Evolutionary conservation across 2,888 invertebrate genomes (phyloP).

Genomic region (Himalopsyche kuldschensis): DNA sequence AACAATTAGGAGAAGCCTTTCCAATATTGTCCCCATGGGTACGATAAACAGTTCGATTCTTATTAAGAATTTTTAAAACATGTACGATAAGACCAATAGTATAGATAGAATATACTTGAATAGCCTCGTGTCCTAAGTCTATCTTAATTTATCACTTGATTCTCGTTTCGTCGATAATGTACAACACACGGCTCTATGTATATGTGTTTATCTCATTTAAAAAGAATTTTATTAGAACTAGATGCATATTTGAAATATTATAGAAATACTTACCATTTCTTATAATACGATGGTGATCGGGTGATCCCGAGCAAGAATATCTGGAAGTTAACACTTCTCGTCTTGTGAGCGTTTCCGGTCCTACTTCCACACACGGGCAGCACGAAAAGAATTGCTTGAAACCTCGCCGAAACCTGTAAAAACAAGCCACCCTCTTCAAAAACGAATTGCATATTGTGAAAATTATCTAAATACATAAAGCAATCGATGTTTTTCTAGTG

Average conservation of each 20-base stretch:
- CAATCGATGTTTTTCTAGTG: too few species aligned
- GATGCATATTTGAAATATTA: not conserved
- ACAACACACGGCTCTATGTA: not conserved
- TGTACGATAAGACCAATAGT: too few species aligned
- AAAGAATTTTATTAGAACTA: too few species aligned
- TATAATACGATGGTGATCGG: slow-evolving; percentile 70
- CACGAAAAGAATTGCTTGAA: slow-evolving; percentile 92
- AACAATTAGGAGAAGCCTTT: too few species aligned
- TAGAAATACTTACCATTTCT: slow-evolving; percentile 62
- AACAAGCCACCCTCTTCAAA: not conserved
- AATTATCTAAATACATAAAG: too few species aligned
- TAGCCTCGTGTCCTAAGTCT: too few species aligned
- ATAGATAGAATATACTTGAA: too few species aligned
- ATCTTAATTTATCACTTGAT: too few species aligned
- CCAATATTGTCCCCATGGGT: too few species aligned
- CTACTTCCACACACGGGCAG: slow-evolving; percentile 75
- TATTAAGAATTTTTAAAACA: too few species aligned
- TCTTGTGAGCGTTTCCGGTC: slow-evolving; percentile 68
- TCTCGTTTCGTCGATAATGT: not conserved
- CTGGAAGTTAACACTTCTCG: slow-evolving; percentile 77
- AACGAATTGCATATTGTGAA: too few species aligned
- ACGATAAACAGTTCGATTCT: too few species aligned
- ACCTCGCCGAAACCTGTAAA: slow-evolving; percentile 82
- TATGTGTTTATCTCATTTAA: not conserved
- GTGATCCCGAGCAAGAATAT: slow-evolving; percentile 77